Base-by-base conservation (phyloP, 2,888 invertebrate species). In the Gastracanthus pulcherrimus region DNA sequence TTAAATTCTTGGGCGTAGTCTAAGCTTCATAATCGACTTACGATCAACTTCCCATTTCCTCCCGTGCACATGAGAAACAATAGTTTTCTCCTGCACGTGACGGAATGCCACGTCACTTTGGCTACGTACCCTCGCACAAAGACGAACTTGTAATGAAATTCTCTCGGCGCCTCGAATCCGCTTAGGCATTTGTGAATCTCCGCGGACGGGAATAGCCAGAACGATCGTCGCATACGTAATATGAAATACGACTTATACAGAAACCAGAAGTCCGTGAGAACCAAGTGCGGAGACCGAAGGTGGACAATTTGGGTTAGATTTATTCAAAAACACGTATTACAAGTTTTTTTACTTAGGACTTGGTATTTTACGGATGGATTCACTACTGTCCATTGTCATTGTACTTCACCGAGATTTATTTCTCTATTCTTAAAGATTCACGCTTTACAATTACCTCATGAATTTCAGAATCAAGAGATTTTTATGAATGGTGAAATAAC, bases 181-280 rank as follows among this genome's bases (percentile, higher is more conserved):
- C 76, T 80, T 82, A 76, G 72, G 72, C 51, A 76, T 77, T 82
- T 77, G 64, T 64, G 74, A 74, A 69, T 72, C 66, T 62, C 23
- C 23, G 48, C 23, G 74, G 51, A 55, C 29, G 74, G 74, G 55
- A 80, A 75, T 80, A 80, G 51, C 23, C 64, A 29, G 29, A 16
- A 77, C 80, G 80, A 66, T 45, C 6, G 72, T 67, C 58, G 82
- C 76, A 82, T 80, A 80, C 82, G 77, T 67, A 75, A 82, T 36
- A 31, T 75, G 51, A 77, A 74, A 64, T 75, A 72, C 64, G 31
- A 41, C 70, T 60, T 51, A 29, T 34, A 7, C 66, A 1, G 58
- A 58, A 80, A 45, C 67, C 48, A 76, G 48, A 41, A 80, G 64
- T 48, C 67, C 76, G 81, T 81, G 81, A 77, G 81, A 81, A 77